phyloP scores from a whole-genome alignment of 2,113 vertebrate genomes.

The Pterocles orientalis region DNA sequence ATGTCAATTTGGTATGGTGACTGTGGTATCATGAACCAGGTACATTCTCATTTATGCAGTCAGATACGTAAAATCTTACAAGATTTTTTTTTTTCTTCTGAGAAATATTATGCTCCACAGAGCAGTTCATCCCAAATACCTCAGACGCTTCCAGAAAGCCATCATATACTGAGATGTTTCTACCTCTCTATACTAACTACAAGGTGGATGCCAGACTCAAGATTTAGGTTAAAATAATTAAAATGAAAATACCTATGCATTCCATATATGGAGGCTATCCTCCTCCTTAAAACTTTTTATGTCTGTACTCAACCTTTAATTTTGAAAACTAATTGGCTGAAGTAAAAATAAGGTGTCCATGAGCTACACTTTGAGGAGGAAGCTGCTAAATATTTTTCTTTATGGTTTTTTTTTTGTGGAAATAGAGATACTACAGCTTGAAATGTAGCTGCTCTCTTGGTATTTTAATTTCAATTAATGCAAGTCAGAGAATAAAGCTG shows the following conservation, averaged over 20 bases:
- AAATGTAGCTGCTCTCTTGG: background rate
- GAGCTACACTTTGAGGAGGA: background rate
- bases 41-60: background rate
- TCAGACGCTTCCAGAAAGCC: background rate
- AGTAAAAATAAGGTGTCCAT: background rate
- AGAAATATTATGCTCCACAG: background rate
- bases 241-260: background rate
- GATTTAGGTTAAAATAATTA: background rate
- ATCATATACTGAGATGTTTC: background rate
- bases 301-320: background rate
- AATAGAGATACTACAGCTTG: background rate
- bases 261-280: background rate
- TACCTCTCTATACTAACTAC: background rate
- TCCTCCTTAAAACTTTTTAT: background rate
- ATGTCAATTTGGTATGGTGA: accelerated
- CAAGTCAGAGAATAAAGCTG: background rate
- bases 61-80: background rate
- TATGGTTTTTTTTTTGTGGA: background rate
- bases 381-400: background rate
- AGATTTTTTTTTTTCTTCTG: background rate
- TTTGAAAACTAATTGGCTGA: background rate
- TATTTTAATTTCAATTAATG: background rate
- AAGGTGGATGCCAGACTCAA: background rate
- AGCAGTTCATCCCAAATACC: background rate
- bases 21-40: background rate